A percentile compares a stretch with the other conserved stretches of the same genome.
Conservation (phyloP, 53 echinoderm and acorn worm species). For the Patiria pectinifera region DNA sequence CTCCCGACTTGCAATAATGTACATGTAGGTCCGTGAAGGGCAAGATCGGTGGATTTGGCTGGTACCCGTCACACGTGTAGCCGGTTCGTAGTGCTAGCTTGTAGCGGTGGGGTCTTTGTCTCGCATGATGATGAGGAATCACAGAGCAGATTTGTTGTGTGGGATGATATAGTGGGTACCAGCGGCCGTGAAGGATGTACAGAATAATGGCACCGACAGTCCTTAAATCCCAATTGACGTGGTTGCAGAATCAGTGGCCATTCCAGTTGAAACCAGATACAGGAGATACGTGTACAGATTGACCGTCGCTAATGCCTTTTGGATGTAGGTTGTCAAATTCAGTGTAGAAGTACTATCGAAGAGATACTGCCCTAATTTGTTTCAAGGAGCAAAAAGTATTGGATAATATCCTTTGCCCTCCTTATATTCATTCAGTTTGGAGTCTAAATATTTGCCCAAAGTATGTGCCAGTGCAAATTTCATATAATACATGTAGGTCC, state of each 20-base stretch:
- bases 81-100: not conserved
- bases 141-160: not conserved
- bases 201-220: not conserved
- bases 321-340: too few relatives aligned
- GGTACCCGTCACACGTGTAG: not conserved
- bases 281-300: not conserved
- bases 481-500: too few relatives aligned
- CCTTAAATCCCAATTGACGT: not conserved
- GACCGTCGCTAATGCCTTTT: too few relatives aligned
- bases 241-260: not conserved
- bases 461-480: too few relatives aligned
- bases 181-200: not conserved
- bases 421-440: too few relatives aligned
- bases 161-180: not conserved
- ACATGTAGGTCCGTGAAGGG: too few relatives aligned
- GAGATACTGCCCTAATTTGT: too few relatives aligned
- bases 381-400: too few relatives aligned
- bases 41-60: not conserved
- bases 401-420: too few relatives aligned
- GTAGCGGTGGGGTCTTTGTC: not conserved
- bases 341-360: too few relatives aligned
- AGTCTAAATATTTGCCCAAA: too few relatives aligned
- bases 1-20: too few relatives aligned
- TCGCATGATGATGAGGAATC: not conserved
- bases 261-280: not conserved